Evolutionary conservation across 2,113 vertebrate genomes (phyloP), one percentile per base, ranked within the genome.

Genomic region (Corvus cornix): DNA sequence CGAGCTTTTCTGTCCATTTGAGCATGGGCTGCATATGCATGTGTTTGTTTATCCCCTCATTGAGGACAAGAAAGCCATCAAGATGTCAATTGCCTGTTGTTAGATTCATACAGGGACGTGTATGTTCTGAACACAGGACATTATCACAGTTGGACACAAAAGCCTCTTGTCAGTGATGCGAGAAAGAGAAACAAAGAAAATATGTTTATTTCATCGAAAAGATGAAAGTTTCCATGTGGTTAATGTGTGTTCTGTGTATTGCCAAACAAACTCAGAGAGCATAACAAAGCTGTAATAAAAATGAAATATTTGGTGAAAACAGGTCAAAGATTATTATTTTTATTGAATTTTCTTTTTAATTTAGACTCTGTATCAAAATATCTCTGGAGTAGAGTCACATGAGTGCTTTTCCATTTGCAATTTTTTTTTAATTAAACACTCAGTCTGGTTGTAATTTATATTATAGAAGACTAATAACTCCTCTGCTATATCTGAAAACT

Each of bases 121-220:
- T 53, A 37, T 82, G 41, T 76, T 97, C 92, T 83, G 74, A 95
- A 52, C 87, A 95, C 20, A 92, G 87, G 48, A 85, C 73, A 94
- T 97, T 97, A 96, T 95, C 91, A 90, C 96, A 97, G 96, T 44
- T 97, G 90, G 77, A 88, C 84, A 78, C 58, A 93, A 95, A 96
- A 90, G 59, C 16, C 35, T 95, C 66, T 92, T 96, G 84, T 88
- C 95, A 91, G 43, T 63, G 73, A 93, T 74, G 68, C 31, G 48
- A 87, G 87, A 75, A 95, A 97, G 63, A 73, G 46, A 73, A 97
- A 93, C 41, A 87, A 94, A 93, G 84, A 92, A 64, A 80, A 78
- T 96, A 90, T 94, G 62, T 92, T 94, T 88, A 77, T 60, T 88
- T 96, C 75, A 85, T 93, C 2, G 20, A 49, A 91, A 87, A 69